A percentile compares a stretch with the other conserved stretches of the same genome.
Conservation (phyloP, 2,113 vertebrate species). For the Piprites chloris region DNA sequence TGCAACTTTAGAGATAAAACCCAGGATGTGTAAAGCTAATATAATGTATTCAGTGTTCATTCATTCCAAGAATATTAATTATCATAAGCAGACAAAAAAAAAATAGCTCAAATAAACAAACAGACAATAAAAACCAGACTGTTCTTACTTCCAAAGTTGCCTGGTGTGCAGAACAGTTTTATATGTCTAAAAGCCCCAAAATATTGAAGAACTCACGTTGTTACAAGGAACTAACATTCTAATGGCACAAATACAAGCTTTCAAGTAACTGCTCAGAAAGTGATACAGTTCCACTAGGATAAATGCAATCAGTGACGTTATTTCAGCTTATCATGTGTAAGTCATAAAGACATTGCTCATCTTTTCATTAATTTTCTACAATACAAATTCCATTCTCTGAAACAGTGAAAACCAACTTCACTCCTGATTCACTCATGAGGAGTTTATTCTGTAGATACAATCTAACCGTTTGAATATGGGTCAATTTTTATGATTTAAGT, state of each 20-base stretch:
- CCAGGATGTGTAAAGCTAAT: not conserved
- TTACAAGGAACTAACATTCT: not conserved
- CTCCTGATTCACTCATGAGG: not conserved
- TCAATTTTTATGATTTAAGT: not conserved
- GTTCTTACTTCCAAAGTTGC: not conserved
- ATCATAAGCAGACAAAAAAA: constrained; percentile 2
- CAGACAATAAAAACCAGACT: not conserved
- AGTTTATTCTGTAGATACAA: not conserved
- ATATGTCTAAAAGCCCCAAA: not conserved
- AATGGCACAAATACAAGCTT: not conserved
- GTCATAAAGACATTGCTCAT: not conserved
- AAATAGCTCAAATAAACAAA: not conserved
- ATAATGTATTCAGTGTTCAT: not conserved
- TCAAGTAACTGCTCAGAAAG: not conserved
- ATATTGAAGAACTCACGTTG: not conserved
- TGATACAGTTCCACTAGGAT: not conserved
- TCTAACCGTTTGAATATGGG: not conserved
- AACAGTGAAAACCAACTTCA: not conserved
- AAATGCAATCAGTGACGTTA: not conserved
- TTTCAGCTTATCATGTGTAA: not conserved
- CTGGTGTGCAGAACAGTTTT: not conserved
- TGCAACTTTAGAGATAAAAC: constrained; percentile 14
- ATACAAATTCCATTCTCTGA: not conserved
- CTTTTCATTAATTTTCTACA: not conserved
- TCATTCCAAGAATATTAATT: constrained; percentile 28